Evolutionary conservation across 2,113 vertebrate species (phyloP), one percentile per base, ranked within the genome.

Genomic region (Thermophis baileyi): DNA sequence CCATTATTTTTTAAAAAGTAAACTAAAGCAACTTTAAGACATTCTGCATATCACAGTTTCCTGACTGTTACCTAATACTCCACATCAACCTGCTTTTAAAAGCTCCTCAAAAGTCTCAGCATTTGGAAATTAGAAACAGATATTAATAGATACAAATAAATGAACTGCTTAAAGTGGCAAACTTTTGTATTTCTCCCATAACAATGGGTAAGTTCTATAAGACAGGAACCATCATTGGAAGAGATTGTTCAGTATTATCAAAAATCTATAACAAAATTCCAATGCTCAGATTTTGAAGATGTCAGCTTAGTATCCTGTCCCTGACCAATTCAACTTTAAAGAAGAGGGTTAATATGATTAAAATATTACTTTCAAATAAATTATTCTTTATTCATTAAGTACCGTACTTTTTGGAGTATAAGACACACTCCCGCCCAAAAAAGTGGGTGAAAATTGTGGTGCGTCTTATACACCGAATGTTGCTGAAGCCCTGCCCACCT

Each of bases 1-100:
- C 88, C 47, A 74, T 57, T 53, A 20, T 74, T 69, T 74, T 69
- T 92, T 92, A 50, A 4, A 30, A 89, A 89, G 54, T 85, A 96
- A 44, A 94, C 89, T 92, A 55, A 96, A 96, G 95, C 94, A n/a
- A 16, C 44, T 95, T 94, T 91, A 86, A 93, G 93, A 94, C 96
- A 93, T 9, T 81, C n/a, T n/a, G 88, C 94, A 50, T 46, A 46
- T 96, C 20, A 93, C 69, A 94, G 4, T 4, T 90, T 10, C 85
- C 14, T 92, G 53, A 12, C 49, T 94, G 87, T 93, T 89, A 10
- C n/a, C 44, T 93, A 46, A 51, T 51, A 81, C 51, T 55, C 92
- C 86, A 51, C 30, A 81, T 14, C 63, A 27, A 55, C 16, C 54
- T 89, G 40, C 49, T 74, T 92, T 92, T 50, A 89, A 92, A 54